Base-by-base conservation (phyloP, 2,888 invertebrate genomes). In the Andrena bicolor region DNA sequence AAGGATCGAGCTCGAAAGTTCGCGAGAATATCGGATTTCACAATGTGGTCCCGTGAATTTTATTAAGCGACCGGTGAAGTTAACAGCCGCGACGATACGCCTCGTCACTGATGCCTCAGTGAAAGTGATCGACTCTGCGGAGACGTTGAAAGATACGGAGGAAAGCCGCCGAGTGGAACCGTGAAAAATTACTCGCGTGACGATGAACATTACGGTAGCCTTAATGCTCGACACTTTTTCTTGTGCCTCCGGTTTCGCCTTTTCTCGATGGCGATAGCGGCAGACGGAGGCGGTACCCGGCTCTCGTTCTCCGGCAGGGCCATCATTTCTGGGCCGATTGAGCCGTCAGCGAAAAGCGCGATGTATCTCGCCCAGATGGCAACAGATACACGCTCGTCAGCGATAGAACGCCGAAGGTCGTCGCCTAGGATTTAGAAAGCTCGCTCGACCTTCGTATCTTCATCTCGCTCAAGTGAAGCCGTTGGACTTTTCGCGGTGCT, bases 281-380 rank as follows among this genome's bases (percentile, higher is more conserved):
- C 61, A 5, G 20, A 56, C 23, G 5, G 20, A 8, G 2, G 23
- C 16, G 13, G 10, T 16, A 20, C 23, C 51, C 41, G 13, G 35
- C 20, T 66, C 35, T 56, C 56, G 41, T 53, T 32, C 28, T 3
- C 8, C 72, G 71, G 76, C 75, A 71, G 68, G 73, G 63, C 77
- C 88, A 85, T 90, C 90, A 90, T 91, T 92, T 90, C 89, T 86
- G 84, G 82, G 35, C 77, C 86, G 88, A 92, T 93, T 92, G 90
- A 93, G 92, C 86, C 92, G 90, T 93, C 91, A 90, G 86, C 88
- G 89, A 88, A 86, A 41, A 92, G 90, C 89, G 90, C 89, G 90
- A 92, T 92, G 41, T 5, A 91, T 90, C 92, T 92, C 89, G 91
- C 89, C 83, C 84, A 90, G 92, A 92, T 91, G 90, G 88, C 89